Percentiles rank a stretch among this genome's conserved stretches.
Conservation (phyloP, 2,797 vertebrate genomes). For the Streptopelia turtur region DNA sequence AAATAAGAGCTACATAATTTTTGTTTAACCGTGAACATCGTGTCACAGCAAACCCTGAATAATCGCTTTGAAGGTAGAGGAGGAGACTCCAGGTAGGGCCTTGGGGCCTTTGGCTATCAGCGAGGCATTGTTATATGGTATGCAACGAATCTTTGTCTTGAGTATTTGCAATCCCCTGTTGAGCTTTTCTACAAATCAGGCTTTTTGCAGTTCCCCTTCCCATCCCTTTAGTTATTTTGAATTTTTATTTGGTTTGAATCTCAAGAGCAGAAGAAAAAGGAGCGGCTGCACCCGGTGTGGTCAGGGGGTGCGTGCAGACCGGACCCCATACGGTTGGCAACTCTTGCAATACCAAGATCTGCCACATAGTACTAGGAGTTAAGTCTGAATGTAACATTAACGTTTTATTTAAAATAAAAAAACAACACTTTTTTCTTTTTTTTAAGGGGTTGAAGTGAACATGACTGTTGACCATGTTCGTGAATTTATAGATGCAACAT, state of each 20-base stretch:
- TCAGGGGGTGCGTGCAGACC: neutral
- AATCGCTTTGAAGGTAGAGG: slow-evolving; percentile 40
- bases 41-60: slow-evolving; percentile 72
- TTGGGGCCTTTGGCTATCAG: neutral
- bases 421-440: neutral
- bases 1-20: slow-evolving; percentile 80
- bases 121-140: slow-evolving; percentile 29
- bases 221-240: neutral
- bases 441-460: slow-evolving; percentile 76
- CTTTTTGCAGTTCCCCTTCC: slow-evolving; percentile 44
- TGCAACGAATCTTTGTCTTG: slow-evolving; percentile 67
- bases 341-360: slow-evolving; percentile 66
- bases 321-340: slow-evolving; percentile 14
- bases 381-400: slow-evolving; percentile 79
- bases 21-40: slow-evolving; percentile 69
- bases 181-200: slow-evolving; percentile 22
- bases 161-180: slow-evolving; percentile 42
- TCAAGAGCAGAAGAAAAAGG: slow-evolving; percentile 49
- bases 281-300: slow-evolving; percentile 30
- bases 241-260: neutral
- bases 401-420: slow-evolving; percentile 80
- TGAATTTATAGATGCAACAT: slow-evolving; percentile 77
- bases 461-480: slow-evolving; percentile 78
- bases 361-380: slow-evolving; percentile 76
- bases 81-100: slow-evolving; percentile 45